These are phyloP conservation scores for Chymomyza caudatula DNA, from an alignment of 2,888 invertebrate genomes.

Conservation along the genomic window DNA sequence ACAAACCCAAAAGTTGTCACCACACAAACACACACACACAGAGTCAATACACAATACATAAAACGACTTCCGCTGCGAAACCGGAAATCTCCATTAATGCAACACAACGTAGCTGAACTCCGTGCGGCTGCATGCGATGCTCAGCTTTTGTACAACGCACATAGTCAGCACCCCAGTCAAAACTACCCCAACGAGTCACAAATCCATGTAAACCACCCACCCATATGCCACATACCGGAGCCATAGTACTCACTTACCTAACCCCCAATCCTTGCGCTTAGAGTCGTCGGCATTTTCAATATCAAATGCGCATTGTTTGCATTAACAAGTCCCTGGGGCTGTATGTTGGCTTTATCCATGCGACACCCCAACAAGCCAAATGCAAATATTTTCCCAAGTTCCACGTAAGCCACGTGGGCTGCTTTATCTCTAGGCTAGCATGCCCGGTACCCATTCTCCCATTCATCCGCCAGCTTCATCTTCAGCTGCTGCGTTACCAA, in stretches of 20 bases:
- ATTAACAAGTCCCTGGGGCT: conserved; percentile 73
- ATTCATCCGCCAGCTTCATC: not conserved
- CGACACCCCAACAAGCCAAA: conserved; percentile 44
- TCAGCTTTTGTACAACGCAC: conserved; percentile 38
- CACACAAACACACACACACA: conserved; percentile 10
- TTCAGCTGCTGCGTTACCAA: conserved; percentile 33
- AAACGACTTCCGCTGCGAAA: conserved; percentile 56
- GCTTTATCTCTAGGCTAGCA: not conserved
- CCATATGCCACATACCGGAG: conserved; percentile 3
- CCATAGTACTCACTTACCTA: not conserved
- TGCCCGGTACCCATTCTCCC: not conserved
- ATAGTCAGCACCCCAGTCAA: conserved; percentile 2
- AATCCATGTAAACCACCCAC: conserved; percentile 8
- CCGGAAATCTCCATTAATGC: conserved; percentile 70
- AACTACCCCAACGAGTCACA: conserved; percentile 48
- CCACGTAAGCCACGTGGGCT: not conserved
- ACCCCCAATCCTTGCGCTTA: not conserved
- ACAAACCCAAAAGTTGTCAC: conserved; percentile 36
- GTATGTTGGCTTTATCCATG: conserved; percentile 41
- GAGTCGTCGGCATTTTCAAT: conserved; percentile 41
- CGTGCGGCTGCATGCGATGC: conserved; percentile 55
- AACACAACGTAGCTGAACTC: conserved; percentile 44
- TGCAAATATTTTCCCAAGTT: conserved; percentile 57
- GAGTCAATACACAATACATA: conserved; percentile 45
- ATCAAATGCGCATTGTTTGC: conserved; percentile 69